Percentiles rank a stretch among this genome's conserved stretches.
phyloP scores from a whole-genome alignment of 2,888 invertebrate species.

The Drosophila paranaensis region DNA sequence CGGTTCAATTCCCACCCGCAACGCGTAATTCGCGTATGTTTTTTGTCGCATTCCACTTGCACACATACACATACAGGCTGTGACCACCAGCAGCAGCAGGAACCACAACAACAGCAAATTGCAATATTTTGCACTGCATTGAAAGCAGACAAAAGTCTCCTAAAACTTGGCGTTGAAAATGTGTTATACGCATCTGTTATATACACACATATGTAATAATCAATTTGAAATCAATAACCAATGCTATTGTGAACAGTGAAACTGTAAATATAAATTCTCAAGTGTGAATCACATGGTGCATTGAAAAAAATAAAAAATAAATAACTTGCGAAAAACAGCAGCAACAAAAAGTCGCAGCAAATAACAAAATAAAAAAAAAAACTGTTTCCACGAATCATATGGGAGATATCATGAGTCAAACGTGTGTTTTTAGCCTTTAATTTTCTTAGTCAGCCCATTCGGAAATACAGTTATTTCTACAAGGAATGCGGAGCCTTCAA shows the following conservation, averaged over 20 bases:
- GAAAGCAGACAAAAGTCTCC: conserved; percentile 24
- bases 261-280: conserved; percentile 8
- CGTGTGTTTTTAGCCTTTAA: conserved; percentile 13
- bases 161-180: conserved; percentile 17
- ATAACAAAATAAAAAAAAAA: conserved; percentile 16
- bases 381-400: conserved; percentile 34
- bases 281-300: conserved; percentile 48
- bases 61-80: conserved; percentile 3
- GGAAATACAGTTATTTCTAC: conserved; percentile 1
- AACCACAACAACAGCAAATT: conserved; percentile 38
- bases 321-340: conserved; percentile 16
- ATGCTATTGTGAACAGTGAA: conserved; percentile 27
- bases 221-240: conserved; percentile 20
- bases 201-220: conserved; percentile 10
- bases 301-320: conserved; percentile 9
- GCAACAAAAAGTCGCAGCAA: conserved; percentile 11
- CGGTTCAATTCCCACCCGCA: conserved; percentile 47
- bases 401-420: conserved; percentile 47
- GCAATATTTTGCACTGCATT: conserved; percentile 17
- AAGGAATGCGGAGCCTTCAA: neutral
- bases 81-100: conserved; percentile 25
- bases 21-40: conserved; percentile 35
- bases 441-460: conserved; percentile 38
- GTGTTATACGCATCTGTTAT: conserved; percentile 32
- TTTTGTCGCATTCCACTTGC: conserved; percentile 25